These are phyloP conservation scores for Lamellibrachia columna DNA, from an alignment of 2,888 invertebrate genomes.

Conservation along the genomic window DNA sequence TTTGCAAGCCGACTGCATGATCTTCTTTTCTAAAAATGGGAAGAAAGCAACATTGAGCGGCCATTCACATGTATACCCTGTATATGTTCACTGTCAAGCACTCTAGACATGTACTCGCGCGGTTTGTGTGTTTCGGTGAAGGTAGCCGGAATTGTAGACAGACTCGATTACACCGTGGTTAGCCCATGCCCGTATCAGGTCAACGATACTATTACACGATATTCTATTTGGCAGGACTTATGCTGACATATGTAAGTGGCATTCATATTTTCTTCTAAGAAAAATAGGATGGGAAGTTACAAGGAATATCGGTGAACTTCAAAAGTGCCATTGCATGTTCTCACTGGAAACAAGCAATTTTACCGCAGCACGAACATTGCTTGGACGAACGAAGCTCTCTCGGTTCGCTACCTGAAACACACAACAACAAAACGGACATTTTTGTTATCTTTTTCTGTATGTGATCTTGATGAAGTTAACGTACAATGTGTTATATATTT, in stretches of 20 bases:
- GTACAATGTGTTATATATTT: neutral
- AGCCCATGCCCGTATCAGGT: neutral
- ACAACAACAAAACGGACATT: neutral
- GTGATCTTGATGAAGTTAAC: neutral
- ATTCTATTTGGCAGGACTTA: neutral
- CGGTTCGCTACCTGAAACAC: neutral
- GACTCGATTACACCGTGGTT: neutral
- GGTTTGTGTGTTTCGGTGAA: neutral
- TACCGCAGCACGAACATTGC: neutral
- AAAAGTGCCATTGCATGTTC: neutral
- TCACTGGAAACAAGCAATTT: neutral
- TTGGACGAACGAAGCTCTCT: neutral
- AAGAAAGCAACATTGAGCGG: neutral
- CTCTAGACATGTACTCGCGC: neutral
- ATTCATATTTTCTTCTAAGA: conserved; percentile 2
- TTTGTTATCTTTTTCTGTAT: neutral
- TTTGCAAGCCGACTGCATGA: too few relatives aligned
- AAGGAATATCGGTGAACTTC: neutral
- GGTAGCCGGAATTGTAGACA: neutral
- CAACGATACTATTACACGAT: neutral
- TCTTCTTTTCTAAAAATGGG: too few relatives aligned
- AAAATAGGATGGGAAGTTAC: neutral
- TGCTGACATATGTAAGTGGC: neutral
- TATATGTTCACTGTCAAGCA: neutral
- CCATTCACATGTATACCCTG: neutral